Base-by-base conservation (phyloP, 2,113 vertebrate genomes). In the Litocranius walleri region DNA sequence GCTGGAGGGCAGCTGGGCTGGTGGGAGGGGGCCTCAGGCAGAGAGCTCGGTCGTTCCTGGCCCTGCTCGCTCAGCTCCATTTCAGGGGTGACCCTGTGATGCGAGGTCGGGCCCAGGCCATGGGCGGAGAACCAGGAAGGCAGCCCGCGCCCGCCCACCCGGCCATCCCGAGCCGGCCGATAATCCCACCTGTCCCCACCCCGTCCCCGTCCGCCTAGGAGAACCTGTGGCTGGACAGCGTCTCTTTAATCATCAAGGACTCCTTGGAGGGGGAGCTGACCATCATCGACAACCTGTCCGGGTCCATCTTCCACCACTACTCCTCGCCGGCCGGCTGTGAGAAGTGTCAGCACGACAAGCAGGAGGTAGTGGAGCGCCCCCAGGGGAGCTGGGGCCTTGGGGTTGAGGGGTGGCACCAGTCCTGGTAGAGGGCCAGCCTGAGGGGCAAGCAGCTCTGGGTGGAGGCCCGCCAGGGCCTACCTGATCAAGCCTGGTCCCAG, bases 271-370 rank as follows among this genome's bases (percentile, higher is more conserved):
- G 99, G 98, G 99, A 99, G 99, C 99, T 99, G 99, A 99, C 99
- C 99, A 99, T 99, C 99, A 99, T 99, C 96, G 99, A 99, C 99
- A 99, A 99, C 99, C 99, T 99, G 98, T 99, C 99, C 3, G 99
- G 99, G 97, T 99, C 99, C 94, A 99, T 99, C 99, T 99, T 99
- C 99, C 99, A 99, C 98, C 99, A 99, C 99, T 99, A 99, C 98
- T 99, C 99, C 97, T 99, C 99, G 67, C 99, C 99, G 19, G 99
- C 99, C 13, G 96, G 99, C 98, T 99, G 99, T 98, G 99, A 99
- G 98, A 99, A 99, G 98, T 99, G 99, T 99, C 99, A 99, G 98
- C 99, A 99, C 59, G 99, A 99, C 98, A 99, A 99, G 64, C 99
- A 99, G 98, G 99, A 99, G 99, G 99, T 99, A 99, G 98, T 97